Evolutionary conservation across 2,113 vertebrate species (phyloP).

Genomic region (Canis aureus): DNA sequence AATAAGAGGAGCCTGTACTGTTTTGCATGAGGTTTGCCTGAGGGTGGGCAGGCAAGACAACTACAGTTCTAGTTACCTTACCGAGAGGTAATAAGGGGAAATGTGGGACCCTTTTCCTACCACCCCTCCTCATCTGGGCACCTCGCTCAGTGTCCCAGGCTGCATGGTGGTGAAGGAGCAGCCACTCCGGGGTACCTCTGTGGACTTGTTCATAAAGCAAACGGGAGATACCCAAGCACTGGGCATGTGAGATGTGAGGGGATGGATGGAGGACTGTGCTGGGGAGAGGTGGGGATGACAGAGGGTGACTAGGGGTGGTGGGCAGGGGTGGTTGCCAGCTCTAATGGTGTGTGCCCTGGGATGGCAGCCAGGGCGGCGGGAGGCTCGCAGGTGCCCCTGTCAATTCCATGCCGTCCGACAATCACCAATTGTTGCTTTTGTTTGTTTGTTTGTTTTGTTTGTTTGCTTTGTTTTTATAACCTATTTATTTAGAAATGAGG

Average conservation of each 20-base stretch:
- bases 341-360: rapidly evolving
- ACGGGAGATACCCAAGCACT: not conserved
- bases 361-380: not conserved
- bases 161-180: not conserved
- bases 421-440: not conserved
- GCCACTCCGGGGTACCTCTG: not conserved
- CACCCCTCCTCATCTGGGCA: not conserved
- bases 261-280: not conserved
- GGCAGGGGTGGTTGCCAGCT: too few relatives aligned
- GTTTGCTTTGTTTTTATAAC: not conserved
- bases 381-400: not conserved
- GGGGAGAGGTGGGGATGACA: not conserved
- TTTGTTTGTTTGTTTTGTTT: not conserved
- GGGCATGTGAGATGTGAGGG: not conserved
- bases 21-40: not conserved
- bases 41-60: not conserved
- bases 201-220: not conserved
- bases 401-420: not conserved
- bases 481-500: not conserved
- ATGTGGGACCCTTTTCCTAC: rapidly evolving
- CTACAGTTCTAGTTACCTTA: not conserved
- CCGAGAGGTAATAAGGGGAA: not conserved
- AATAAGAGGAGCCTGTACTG: not conserved
- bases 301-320: rapidly evolving
- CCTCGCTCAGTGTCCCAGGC: too few relatives aligned